phyloP scores from a whole-genome alignment of 2,888 invertebrate species.

The Xanthorhoe spadicearia region DNA sequence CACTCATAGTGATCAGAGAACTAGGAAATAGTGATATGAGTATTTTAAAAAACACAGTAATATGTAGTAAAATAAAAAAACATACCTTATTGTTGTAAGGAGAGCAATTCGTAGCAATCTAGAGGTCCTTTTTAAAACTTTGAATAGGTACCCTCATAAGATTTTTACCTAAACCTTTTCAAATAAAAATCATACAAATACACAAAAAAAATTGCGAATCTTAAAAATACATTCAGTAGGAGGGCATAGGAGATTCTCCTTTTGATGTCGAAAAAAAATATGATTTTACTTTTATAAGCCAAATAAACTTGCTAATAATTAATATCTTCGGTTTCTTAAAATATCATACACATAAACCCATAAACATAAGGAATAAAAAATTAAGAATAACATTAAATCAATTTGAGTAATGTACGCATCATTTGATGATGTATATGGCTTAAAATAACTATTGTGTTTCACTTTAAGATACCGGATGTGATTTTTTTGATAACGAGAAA shows the following conservation, averaged over 20 bases:
- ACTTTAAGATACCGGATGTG: conserved; percentile 3
- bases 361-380: conserved; percentile 43
- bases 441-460: conserved; percentile 46
- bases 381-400: conserved; percentile 46
- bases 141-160: no score
- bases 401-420: conserved; percentile 45
- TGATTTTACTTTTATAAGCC: neutral
- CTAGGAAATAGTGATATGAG: conserved; percentile 41
- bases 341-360: conserved; percentile 37
- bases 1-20: conserved; percentile 52
- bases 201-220: no score
- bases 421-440: conserved; percentile 40
- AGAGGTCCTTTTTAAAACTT: no score
- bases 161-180: no score
- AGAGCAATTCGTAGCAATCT: no score
- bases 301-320: neutral
- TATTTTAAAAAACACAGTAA: conserved; percentile 11
- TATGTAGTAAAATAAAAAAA: no score
- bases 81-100: no score
- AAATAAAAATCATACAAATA: no score
- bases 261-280: no score
- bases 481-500: neutral
- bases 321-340: conserved; percentile 4
- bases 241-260: no score
- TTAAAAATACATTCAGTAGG: no score